Base-by-base conservation (phyloP, 2,888 invertebrate genomes). In the Antheraea assamensis region DNA sequence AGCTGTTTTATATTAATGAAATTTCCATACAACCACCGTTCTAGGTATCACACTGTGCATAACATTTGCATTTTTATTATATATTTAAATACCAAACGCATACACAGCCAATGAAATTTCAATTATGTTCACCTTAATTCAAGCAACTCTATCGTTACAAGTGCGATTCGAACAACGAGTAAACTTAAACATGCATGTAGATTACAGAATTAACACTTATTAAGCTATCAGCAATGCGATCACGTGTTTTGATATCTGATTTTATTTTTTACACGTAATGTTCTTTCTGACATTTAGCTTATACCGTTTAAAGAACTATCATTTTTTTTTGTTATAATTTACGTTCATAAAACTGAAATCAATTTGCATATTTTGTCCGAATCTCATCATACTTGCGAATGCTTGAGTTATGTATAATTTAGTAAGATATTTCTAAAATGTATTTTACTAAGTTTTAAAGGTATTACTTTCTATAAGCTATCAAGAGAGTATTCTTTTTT, bases 11-110 rank as follows among this genome's bases (percentile, higher is more conserved):
- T 81, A 83, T 84, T 81, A 81, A 83, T 79, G 76, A 81, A 80
- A 87, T 84, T 79, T 81, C 76, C 82, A 86, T 86, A 84, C 82
- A 81, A 78, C 77, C 75, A 77, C 80, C 78, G 78, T 82, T 83
- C 82, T 80, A 78, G 1, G 35, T 61, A 24, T 61, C 24, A 71
- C 24, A n/a, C n/a, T 30, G 64, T 64, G 31, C 64, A 64, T 15
- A 55, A 58, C 31, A 73, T 73, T 73, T 73, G 71, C 73, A 73
- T 73, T 17, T 73, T 66, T 71, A 73, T 73, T 70, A 73, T 70
- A 42, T 61, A 70, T 71, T 71, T 64, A 64, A 66, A 52, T n/a
- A 55, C 35, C 52, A 49, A 49, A 30, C 71, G n/a, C 30, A 15
- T 66, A 66, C 64, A 30, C 24, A 64, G 49, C n/a, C 52, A 71